These are phyloP conservation scores for Fulica atra DNA, from an alignment of 2,113 vertebrate genomes.

Conservation along the genomic window DNA sequence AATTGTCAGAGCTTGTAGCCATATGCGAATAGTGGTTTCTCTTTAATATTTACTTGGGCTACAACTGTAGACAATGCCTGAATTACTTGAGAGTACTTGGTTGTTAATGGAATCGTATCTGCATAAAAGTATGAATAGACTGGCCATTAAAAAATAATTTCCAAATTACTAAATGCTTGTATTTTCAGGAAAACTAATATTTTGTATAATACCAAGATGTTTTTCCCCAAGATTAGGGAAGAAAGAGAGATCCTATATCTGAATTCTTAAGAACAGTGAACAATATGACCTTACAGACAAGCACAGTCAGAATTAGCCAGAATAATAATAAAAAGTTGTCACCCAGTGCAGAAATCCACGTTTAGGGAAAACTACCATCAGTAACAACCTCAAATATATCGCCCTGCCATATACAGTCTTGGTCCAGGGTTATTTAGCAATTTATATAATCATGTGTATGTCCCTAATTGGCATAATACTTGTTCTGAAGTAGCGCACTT, in stretches of 20 bases:
- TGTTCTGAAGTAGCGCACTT: background rate
- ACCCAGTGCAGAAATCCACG: background rate
- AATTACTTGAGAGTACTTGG: background rate
- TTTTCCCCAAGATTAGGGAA: background rate
- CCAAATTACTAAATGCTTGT: background rate
- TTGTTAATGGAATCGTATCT: background rate
- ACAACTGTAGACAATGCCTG: background rate
- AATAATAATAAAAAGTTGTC: background rate
- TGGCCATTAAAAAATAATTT: background rate
- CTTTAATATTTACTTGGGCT: background rate
- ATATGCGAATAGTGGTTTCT: background rate
- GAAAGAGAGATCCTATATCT: background rate
- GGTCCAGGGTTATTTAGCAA: background rate
- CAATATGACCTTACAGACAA: background rate
- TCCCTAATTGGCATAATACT: background rate
- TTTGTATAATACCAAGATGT: background rate
- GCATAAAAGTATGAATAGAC: background rate
- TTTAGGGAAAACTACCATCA: background rate
- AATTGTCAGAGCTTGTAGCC: background rate
- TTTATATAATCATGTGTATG: background rate
- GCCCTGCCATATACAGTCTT: background rate
- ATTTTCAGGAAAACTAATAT: background rate
- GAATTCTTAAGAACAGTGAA: background rate
- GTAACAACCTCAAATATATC: background rate
- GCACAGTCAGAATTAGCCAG: background rate